Percentiles rank a stretch among this genome's conserved stretches.
Evolutionary conservation across 2,888 invertebrate genomes (phyloP).

Genomic region (Drepanosiphum platanoidis): DNA sequence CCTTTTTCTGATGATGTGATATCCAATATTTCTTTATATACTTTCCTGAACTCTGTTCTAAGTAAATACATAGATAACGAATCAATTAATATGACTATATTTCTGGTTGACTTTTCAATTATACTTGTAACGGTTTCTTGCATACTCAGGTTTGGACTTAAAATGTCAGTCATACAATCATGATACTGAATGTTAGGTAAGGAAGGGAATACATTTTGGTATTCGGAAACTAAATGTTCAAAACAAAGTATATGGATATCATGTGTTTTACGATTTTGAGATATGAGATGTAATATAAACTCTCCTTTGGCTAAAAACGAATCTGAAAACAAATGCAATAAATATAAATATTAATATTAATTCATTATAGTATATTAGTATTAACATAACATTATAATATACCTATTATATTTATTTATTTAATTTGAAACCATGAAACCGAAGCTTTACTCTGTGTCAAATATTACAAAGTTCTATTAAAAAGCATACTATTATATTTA

Average conservation of each 20-base stretch:
- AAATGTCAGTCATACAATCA: slow-evolving; percentile 45
- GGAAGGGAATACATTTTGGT: slow-evolving; percentile 29
- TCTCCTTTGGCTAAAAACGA: slow-evolving; percentile 50
- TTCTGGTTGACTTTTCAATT: slow-evolving; percentile 35
- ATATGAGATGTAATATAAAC: slow-evolving; percentile 47
- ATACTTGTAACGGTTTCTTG: slow-evolving; percentile 17
- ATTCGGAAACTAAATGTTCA: slow-evolving; percentile 42
- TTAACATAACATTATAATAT: no score
- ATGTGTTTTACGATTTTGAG: slow-evolving; percentile 47
- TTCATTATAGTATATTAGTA: not conserved
- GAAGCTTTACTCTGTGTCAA: no score
- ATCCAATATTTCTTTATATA: slow-evolving; percentile 52
- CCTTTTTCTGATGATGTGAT: slow-evolving; percentile 40
- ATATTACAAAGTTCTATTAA: no score
- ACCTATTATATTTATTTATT: no score
- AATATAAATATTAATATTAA: not conserved
- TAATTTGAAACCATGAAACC: no score
- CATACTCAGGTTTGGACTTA: slow-evolving; percentile 2
- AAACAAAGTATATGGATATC: slow-evolving; percentile 47
- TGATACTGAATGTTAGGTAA: slow-evolving; percentile 33
- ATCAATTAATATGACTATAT: slow-evolving; percentile 60
- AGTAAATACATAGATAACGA: slow-evolving; percentile 61
- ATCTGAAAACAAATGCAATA: slow-evolving; percentile 39
- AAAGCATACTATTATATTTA: no score
- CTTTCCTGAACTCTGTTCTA: slow-evolving; percentile 26